Evolutionary conservation across 2,888 invertebrate genomes (phyloP).

Genomic region (Polydrusus tereticollis): DNA sequence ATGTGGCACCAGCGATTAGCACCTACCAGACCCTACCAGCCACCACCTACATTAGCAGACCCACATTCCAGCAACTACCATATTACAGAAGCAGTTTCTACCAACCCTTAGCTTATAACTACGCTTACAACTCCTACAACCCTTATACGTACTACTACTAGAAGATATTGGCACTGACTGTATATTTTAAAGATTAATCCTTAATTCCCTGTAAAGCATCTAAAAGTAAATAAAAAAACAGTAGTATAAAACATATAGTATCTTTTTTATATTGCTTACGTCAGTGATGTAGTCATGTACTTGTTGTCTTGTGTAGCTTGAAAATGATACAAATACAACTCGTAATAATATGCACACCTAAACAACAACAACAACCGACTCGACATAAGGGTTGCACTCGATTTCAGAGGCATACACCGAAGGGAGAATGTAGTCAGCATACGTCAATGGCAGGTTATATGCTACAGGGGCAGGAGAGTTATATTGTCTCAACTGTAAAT

Average conservation of each 20-base stretch:
- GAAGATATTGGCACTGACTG: not conserved
- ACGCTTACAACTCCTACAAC: not conserved
- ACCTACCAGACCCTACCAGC: constrained; percentile 12
- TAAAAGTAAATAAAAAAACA: too few relatives aligned
- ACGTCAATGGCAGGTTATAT: constrained; percentile 28
- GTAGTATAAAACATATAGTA: too few relatives aligned
- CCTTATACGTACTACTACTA: not conserved
- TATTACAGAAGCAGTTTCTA: not conserved
- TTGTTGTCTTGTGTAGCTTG: too few relatives aligned
- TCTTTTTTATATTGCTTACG: too few relatives aligned
- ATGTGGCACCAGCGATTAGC: not conserved
- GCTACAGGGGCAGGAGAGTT: constrained; percentile 24
- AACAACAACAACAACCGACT: constrained; percentile 16
- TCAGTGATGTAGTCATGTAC: too few relatives aligned
- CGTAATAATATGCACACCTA: too few relatives aligned
- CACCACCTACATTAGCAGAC: not conserved
- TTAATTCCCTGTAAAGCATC: too few relatives aligned
- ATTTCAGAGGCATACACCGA: constrained; percentile 26
- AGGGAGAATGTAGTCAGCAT: constrained; percentile 29
- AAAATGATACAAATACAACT: too few relatives aligned
- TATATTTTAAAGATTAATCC: not conserved
- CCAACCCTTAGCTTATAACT: not conserved
- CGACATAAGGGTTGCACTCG: constrained; percentile 23
- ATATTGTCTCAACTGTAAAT: constrained; percentile 16
- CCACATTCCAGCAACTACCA: not conserved